Percentiles rank a stretch among this genome's conserved stretches.
Evolutionary conservation across 2,888 invertebrate genomes (phyloP).

Genomic region (Mycogona germanica): DNA sequence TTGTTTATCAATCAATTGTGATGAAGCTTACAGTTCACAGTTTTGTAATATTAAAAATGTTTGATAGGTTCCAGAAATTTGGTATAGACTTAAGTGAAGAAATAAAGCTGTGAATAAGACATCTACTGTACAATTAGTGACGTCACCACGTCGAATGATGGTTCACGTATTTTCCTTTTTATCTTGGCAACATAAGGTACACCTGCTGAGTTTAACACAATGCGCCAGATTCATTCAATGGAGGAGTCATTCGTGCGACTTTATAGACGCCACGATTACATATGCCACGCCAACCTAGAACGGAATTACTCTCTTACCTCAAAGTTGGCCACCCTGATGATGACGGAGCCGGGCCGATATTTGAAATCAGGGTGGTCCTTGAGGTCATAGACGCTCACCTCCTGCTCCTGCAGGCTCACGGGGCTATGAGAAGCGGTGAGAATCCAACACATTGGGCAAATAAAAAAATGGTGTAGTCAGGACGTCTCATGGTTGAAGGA

Average conservation of each 20-base stretch:
- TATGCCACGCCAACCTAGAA: too few species aligned
- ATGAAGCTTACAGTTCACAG: too few species aligned
- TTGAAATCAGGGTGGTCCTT: conserved; percentile 91
- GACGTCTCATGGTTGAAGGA: neutral
- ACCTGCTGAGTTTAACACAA: too few species aligned
- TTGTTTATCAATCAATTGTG: neutral
- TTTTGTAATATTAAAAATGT: too few species aligned
- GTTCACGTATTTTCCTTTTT: too few species aligned
- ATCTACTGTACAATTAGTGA: too few species aligned
- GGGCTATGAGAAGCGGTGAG: conserved; percentile 41
- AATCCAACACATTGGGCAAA: neutral
- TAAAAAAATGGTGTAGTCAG: neutral
- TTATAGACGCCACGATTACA: neutral
- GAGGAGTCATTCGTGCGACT: neutral
- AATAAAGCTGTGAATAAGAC: neutral
- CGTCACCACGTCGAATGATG: too few species aligned
- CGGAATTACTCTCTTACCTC: conserved; percentile 30
- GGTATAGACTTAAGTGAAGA: neutral
- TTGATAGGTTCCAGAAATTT: too few species aligned
- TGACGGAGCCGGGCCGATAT: conserved; percentile 82
- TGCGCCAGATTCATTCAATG: too few species aligned
- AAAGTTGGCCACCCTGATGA: conserved; percentile 71
- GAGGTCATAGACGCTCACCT: conserved; percentile 88
- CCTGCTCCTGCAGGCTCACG: conserved; percentile 54
- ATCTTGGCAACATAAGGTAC: too few species aligned